Evolutionary conservation across 2,797 vertebrate genomes (phyloP).

Genomic region (Phylloscopus collybita): DNA sequence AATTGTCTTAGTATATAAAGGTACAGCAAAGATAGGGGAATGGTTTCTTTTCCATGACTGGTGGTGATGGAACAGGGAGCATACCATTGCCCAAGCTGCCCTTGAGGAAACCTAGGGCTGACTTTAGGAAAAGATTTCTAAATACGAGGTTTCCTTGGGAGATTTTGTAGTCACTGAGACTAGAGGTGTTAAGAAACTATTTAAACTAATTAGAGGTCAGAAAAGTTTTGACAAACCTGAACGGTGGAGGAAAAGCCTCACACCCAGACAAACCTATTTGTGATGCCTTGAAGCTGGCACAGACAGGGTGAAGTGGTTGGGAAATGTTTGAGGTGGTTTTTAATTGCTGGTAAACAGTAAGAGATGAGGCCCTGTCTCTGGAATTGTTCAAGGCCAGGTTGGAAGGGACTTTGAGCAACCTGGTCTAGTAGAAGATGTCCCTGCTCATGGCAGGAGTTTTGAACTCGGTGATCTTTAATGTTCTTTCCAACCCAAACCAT

Average conservation of each 20-base stretch:
- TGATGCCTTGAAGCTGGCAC: rapidly evolving
- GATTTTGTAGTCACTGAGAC: neutral
- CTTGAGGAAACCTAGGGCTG: neutral
- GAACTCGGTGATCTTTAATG: rapidly evolving
- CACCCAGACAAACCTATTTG: neutral
- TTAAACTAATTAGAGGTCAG: neutral
- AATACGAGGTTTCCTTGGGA: neutral
- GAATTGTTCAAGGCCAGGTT: neutral
- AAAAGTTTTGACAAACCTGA: rapidly evolving
- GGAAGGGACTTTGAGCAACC: neutral
- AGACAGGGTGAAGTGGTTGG: neutral
- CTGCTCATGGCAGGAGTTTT: neutral
- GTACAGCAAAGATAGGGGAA: neutral
- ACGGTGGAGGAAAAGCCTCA: neutral
- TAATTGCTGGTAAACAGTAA: neutral
- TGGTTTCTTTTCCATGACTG: neutral
- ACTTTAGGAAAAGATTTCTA: neutral
- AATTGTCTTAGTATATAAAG: neutral
- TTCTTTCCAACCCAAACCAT: neutral
- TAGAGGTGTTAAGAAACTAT: neutral
- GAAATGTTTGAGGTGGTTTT: neutral
- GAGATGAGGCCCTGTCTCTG: neutral
- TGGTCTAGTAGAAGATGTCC: neutral
- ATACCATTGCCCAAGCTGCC: rapidly evolving
- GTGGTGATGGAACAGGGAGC: rapidly evolving